A percentile compares a stretch with the other conserved stretches of the same genome.
Conservation (phyloP, 1,140 invertebrate genomes). For the Elymnias hypermnestra region DNA sequence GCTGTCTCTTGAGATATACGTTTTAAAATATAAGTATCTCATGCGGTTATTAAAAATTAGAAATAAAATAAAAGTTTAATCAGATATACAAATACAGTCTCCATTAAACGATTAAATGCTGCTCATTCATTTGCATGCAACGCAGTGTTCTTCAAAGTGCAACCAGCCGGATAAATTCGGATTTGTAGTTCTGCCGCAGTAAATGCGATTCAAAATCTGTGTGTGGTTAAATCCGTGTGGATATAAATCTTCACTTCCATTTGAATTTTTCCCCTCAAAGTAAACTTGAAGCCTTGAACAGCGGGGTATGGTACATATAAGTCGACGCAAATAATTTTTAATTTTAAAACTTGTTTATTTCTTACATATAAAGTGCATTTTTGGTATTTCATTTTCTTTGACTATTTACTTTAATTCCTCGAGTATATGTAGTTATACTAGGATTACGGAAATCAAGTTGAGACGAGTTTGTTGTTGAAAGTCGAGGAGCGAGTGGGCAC, state of each 20-base stretch:
- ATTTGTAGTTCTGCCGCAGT: constrained; percentile 33
- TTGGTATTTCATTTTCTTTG: too few relatives aligned
- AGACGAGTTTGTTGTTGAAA: not conserved
- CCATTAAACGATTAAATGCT: constrained; percentile 59
- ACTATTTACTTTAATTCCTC: too few relatives aligned
- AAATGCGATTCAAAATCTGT: constrained; percentile 31
- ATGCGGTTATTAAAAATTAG: not conserved
- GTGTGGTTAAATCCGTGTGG: constrained; percentile 8
- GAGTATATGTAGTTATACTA: too few relatives aligned
- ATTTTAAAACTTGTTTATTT: too few relatives aligned
- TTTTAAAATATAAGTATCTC: not conserved
- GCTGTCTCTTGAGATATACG: too few relatives aligned
- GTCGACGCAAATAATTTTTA: too few relatives aligned
- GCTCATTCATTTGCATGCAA: constrained; percentile 56
- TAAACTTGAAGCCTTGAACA: too few relatives aligned
- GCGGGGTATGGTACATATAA: too few relatives aligned
- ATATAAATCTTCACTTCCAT: constrained; percentile 14
- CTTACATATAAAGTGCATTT: too few relatives aligned
- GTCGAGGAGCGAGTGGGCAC: constrained; percentile 28
- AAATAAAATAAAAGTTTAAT: constrained; percentile 37
- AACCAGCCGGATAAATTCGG: constrained; percentile 49
- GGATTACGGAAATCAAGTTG: constrained; percentile 1
- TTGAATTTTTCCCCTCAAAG: constrained; percentile 5
- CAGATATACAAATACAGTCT: constrained; percentile 51
- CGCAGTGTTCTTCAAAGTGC: constrained; percentile 50